Conservation (phyloP, 1,140 invertebrate species). For the Brachionus koreanus region DNA sequence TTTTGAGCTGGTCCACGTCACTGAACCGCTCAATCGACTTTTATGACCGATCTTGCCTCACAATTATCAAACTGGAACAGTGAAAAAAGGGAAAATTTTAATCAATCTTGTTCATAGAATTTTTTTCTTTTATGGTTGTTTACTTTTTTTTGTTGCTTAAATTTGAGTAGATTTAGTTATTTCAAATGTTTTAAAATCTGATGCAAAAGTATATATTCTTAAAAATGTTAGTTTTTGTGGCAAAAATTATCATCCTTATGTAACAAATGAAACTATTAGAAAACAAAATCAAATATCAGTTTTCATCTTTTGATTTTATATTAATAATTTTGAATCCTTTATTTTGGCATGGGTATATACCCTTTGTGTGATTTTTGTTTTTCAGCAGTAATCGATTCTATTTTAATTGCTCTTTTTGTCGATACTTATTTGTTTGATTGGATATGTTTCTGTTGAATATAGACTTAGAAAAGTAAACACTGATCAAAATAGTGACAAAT, state of each 20-base stretch:
- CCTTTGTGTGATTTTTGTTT: slow-evolving; percentile 80
- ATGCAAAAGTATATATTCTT: background rate
- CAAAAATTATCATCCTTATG: background rate
- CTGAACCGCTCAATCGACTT: slow-evolving; percentile 94
- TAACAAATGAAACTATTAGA: slow-evolving; percentile 29
- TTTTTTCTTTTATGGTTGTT: background rate
- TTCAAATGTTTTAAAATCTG: slow-evolving; percentile 70
- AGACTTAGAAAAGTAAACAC: background rate
- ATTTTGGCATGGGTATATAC: slow-evolving; percentile 57
- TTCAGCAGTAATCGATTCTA: slow-evolving; percentile 75
- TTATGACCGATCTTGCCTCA: slow-evolving; percentile 83
- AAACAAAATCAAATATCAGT: slow-evolving; percentile 45
- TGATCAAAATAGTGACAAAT: background rate
- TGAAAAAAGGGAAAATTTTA: slow-evolving; percentile 76
- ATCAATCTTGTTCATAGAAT: slow-evolving; percentile 67
- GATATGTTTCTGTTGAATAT: slow-evolving; percentile 16
- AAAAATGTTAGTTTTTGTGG: background rate
- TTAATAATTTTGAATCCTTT: background rate
- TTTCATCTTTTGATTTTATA: background rate
- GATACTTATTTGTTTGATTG: slow-evolving; percentile 62
- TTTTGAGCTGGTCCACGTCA: slow-evolving; percentile 75
- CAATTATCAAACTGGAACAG: slow-evolving; percentile 62
- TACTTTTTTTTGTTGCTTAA: slow-evolving; percentile 46
- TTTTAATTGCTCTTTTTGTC: slow-evolving; percentile 78
- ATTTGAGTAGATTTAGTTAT: slow-evolving; percentile 86